Evolutionary conservation across 2,888 invertebrate species (phyloP), one percentile per base, ranked within the genome.

Genomic region (Epinotia demarniana): DNA sequence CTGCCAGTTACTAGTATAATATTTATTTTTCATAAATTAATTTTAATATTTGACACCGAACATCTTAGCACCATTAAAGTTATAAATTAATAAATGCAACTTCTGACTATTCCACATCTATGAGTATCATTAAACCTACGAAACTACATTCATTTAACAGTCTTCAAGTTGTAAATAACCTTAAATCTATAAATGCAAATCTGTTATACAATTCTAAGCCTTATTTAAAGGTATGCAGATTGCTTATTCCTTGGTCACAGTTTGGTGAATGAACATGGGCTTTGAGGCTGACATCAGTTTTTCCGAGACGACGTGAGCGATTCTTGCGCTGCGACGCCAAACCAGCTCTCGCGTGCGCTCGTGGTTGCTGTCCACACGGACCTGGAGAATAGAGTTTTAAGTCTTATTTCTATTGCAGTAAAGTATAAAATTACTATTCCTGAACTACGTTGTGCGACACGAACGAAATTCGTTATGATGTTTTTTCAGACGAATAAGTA

Each of bases 291-390:
- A 87, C 61, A 91, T 95, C 57, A 98, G 92, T 91, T 98, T 97
- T 86, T 97, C 96, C 0, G 97, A 97, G 4, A 98, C 98, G 58
- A 98, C 95, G 81, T 97, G 96, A 18, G 98, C 98, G 81, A 98
- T 97, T 87, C 97, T 96, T 0, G 97, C 96, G 81, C 97, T 98
- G 79, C 97, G 95, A 81, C 95, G 96, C 98, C 98, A 98, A 63
- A 97, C 96, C 81, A 97, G 96, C 87, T 98, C 97, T 73, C 97
- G 95, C 12, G 97, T 98, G 84, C 97, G 96, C 89, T 98, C 98
- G 86, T 97, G 97, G 85, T 97, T 96, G 88, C 97, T 97, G 85
- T 98, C 98, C 23, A 98, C 97, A 82, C 97, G 95, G 49, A 98
- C 97, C 97, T 97, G 88, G 13, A 88, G 86, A 78, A 73, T 77